Base-by-base conservation (phyloP, 1,140 invertebrate species). In the Drosophila tsacasi region DNA sequence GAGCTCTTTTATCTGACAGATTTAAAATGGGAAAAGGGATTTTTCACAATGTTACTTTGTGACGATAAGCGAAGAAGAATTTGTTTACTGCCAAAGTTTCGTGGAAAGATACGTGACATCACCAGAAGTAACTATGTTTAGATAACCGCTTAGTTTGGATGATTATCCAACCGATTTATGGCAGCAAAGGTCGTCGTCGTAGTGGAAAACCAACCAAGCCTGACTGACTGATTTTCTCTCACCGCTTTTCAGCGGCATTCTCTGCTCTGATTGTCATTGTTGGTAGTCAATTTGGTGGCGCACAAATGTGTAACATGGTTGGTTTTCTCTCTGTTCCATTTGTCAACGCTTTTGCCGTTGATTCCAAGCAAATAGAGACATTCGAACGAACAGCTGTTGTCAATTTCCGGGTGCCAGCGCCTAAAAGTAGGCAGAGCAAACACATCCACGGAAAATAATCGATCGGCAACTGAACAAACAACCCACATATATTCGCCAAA, bases 211-310 rank as follows among this genome's bases (percentile, higher is more conserved):
- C 72, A 86, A 55, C 83, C 61, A 76, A 77, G 83, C 83, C 42
- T 80, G 67, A 86, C 44, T 47, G 35, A 49, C 49, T 19, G 40
- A 50, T 67, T 75, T 67, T 32, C 69, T 47, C 57, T 35, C 27
- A 9, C 21, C 17, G 12, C 50, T 61, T 46, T 65, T 23, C 35
- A 47, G 23, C 49, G 37, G 35, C 64, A 54, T 44, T 75, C 79
- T 65, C 69, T 81, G 84, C 84, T 87, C 84, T 87, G 85, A 78
- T 87, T 89, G 81, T 69, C 67, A 73, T 72, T 54, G 66, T 61
- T 68, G 35, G 44, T 35, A 27, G 57, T 83, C 83, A 80, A 87
- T 87, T 83, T 83, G 30, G 60, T 63, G 78, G 83, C 66, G 49
- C 71, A 84, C 76, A 63, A 69, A 47, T 69, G 66, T 83, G 80